A percentile compares a stretch with the other conserved stretches of the same genome.
Conservation (phyloP, 2,888 invertebrate species). For the Drosophila algonquin region DNA sequence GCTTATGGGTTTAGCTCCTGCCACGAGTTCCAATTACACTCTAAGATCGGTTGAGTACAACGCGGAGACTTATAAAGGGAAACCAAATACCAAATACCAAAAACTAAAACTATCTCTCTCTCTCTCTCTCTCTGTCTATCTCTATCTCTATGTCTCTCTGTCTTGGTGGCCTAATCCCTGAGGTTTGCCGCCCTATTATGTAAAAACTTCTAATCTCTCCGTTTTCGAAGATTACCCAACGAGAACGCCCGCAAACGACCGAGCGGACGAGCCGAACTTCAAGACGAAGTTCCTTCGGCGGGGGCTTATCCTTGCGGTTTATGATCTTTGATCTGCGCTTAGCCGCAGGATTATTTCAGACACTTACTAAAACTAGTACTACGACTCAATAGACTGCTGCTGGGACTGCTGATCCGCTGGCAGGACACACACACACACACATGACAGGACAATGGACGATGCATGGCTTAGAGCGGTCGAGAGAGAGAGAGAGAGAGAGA, state of each 20-base stretch:
- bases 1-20: constrained; percentile 36
- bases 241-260: constrained; percentile 32
- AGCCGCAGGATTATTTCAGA: constrained; percentile 69
- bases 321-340: constrained; percentile 77
- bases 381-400: background rate
- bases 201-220: constrained; percentile 46
- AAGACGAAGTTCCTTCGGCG: constrained; percentile 26
- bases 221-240: constrained; percentile 43
- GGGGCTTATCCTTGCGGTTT: constrained; percentile 64
- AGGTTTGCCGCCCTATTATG: constrained; percentile 28
- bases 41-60: constrained; percentile 30
- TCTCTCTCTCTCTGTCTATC: background rate
- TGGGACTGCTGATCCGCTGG: background rate
- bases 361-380: constrained; percentile 58
- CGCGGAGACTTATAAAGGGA: constrained; percentile 27
- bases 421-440: constrained; percentile 4
- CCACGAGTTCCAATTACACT: constrained; percentile 43
- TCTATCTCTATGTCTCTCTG: background rate
- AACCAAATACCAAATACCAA: background rate
- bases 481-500: constrained; percentile 21
- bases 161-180: constrained; percentile 36
- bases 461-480: constrained; percentile 39
- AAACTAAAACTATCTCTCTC: constrained; percentile 8
- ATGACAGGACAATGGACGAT: constrained; percentile 40
- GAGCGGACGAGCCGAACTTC: constrained; percentile 16